Evolutionary conservation across 1,140 invertebrate species (phyloP).

Genomic region (Drosophila saltans): DNA sequence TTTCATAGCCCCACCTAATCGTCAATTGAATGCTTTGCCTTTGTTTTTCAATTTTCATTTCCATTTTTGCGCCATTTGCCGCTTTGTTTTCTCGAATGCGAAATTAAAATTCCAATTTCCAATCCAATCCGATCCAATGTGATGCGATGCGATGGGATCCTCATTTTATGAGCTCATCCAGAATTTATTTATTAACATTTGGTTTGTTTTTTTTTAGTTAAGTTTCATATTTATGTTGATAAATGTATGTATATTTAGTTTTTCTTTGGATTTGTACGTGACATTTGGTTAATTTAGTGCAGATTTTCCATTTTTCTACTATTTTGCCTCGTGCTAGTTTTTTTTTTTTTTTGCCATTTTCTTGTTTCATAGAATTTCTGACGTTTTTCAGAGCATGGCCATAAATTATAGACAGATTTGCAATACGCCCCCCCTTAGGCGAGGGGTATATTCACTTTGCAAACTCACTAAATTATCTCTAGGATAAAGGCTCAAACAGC

Average conservation of each 20-base stretch:
- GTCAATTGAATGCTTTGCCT: slow-evolving; percentile 75
- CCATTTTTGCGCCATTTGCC: slow-evolving; percentile 22
- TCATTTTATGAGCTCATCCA: slow-evolving; percentile 43
- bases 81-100: slow-evolving; percentile 60
- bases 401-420: slow-evolving; percentile 63
- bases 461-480: no score
- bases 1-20: slow-evolving; percentile 32
- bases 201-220: slow-evolving; percentile 32
- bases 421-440: slow-evolving; percentile 6
- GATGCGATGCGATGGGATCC: slow-evolving; percentile 40
- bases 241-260: slow-evolving; percentile 12
- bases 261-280: slow-evolving; percentile 47
- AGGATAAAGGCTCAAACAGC: no score
- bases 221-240: slow-evolving; percentile 23
- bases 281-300: slow-evolving; percentile 62
- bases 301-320: slow-evolving; percentile 27
- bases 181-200: slow-evolving; percentile 49
- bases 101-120: slow-evolving; percentile 76
- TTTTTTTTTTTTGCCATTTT: slow-evolving; percentile 11
- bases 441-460: slow-evolving; percentile 13
- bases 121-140: slow-evolving; percentile 41
- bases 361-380: background rate
- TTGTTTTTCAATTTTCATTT: slow-evolving; percentile 55
- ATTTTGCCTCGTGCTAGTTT: slow-evolving; percentile 55
- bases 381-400: slow-evolving; percentile 45